These are phyloP conservation scores for Brachionus calyciflorus DNA, from an alignment of 1,140 invertebrate species.

Conservation along the genomic window DNA sequence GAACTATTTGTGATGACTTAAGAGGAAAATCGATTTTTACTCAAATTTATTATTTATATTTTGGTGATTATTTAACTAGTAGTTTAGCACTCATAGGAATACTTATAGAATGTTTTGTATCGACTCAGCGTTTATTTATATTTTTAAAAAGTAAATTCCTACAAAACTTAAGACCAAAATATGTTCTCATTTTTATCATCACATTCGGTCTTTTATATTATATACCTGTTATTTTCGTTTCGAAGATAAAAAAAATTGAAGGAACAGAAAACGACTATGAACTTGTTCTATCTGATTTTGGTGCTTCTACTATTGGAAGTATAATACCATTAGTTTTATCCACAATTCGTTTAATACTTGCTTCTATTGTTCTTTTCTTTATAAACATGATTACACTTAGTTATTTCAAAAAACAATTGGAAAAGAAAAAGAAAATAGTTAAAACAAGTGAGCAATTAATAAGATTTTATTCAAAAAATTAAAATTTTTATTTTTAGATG, in stretches of 20 bases:
- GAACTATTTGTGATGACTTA: neutral
- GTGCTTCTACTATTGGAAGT: neutral
- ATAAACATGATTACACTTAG: neutral
- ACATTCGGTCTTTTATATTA: neutral
- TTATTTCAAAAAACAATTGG: neutral
- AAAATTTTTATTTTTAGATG: too few relatives aligned
- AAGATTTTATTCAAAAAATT: too few relatives aligned
- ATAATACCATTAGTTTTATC: neutral
- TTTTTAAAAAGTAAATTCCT: neutral
- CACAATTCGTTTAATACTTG: neutral
- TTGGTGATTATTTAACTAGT: constrained; percentile 24
- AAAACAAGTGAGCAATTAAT: neutral
- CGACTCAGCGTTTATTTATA: neutral
- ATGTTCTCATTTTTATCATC: neutral
- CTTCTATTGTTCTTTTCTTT: neutral
- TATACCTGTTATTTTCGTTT: constrained; percentile 1
- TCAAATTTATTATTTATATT: constrained; percentile 2
- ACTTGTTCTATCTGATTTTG: neutral
- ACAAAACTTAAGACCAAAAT: constrained; percentile 6
- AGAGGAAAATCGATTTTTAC: neutral
- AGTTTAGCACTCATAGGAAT: constrained; percentile 3
- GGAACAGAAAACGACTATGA: neutral
- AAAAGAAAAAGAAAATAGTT: constrained; percentile 3
- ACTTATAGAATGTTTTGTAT: neutral
- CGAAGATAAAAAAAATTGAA: neutral